Percentiles rank a stretch among this genome's conserved stretches.
These are phyloP conservation scores for Mellilla xanthometata DNA, from an alignment of 2,888 invertebrate species.

Conservation along the genomic window DNA sequence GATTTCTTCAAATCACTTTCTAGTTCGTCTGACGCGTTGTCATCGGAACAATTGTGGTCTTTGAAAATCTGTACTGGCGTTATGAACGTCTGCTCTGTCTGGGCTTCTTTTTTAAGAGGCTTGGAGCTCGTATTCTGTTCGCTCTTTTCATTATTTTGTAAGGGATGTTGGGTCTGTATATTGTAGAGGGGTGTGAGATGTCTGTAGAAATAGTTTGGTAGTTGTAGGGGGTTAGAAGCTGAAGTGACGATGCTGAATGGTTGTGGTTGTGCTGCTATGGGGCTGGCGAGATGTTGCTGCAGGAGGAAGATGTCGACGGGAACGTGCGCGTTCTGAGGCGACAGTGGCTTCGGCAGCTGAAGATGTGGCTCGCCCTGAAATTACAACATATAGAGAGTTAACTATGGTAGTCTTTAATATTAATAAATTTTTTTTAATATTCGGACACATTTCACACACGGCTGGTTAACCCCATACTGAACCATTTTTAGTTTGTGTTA, in stretches of 20 bases:
- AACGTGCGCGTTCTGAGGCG: slow-evolving; percentile 3
- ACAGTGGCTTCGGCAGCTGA: slow-evolving; percentile 15
- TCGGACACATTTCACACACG: too few relatives aligned
- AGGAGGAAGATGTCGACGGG: slow-evolving; percentile 58
- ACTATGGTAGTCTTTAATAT: too few relatives aligned
- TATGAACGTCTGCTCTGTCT: slow-evolving; percentile 41
- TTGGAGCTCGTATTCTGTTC: slow-evolving; percentile 22
- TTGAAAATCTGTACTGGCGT: slow-evolving; percentile 65
- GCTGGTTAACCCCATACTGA: too few relatives aligned
- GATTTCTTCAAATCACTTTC: slow-evolving; percentile 45
- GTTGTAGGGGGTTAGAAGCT: slow-evolving; percentile 14
- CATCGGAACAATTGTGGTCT: slow-evolving; percentile 61
- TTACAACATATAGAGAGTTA: background rate
- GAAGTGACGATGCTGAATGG: slow-evolving; percentile 37
- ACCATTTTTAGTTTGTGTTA: too few relatives aligned
- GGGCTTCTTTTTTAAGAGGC: slow-evolving; percentile 51
- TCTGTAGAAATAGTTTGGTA: slow-evolving; percentile 20
- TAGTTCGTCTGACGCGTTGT: slow-evolving; percentile 37
- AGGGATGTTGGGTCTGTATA: slow-evolving; percentile 40
- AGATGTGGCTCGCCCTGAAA: slow-evolving; percentile 30
- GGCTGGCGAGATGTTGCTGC: slow-evolving; percentile 51
- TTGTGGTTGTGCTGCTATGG: slow-evolving; percentile 26
- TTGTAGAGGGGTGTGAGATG: slow-evolving; percentile 43
- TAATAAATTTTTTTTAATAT: too few relatives aligned
- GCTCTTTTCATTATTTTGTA: slow-evolving; percentile 13